phyloP scores from a whole-genome alignment of 1,140 invertebrate genomes.

The Caenorhabditis latens region DNA sequence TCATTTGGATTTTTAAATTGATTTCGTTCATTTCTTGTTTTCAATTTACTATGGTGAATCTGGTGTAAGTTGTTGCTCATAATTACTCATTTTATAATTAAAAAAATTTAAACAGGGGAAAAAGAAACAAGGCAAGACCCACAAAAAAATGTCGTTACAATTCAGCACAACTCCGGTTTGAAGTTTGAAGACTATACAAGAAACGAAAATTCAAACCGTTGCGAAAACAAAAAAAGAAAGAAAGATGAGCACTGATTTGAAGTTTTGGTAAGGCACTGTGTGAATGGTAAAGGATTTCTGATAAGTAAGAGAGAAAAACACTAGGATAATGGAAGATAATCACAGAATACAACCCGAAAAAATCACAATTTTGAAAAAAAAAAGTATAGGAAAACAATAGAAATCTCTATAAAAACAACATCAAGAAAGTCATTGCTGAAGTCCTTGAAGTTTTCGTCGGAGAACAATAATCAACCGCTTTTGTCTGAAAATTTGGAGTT shows the following conservation, averaged over 20 bases:
- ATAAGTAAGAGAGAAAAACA: conserved; percentile 3
- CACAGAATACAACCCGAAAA: conserved; percentile 44
- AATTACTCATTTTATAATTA: not conserved
- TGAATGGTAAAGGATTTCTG: conserved; percentile 25
- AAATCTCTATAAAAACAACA: not conserved
- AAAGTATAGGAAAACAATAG: not conserved
- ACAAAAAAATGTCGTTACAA: conserved; percentile 48
- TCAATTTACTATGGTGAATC: too few species aligned
- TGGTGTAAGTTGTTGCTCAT: not conserved
- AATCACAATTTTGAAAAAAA: not conserved
- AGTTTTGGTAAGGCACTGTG: conserved; percentile 49
- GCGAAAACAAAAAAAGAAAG: not conserved
- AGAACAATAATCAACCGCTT: conserved; percentile 56
- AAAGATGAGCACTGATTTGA: conserved; percentile 45
- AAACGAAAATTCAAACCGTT: too few species aligned
- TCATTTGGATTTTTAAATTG: too few species aligned
- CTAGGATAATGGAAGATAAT: conserved; percentile 6
- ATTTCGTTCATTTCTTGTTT: too few species aligned
- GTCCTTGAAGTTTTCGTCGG: conserved; percentile 55
- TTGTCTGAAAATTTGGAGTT: conserved; percentile 55
- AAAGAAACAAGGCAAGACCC: conserved; percentile 35
- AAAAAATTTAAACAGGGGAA: not conserved
- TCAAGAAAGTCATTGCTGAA: not conserved
- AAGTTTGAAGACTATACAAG: not conserved
- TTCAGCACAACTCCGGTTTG: not conserved